Base-by-base conservation (phyloP, 1,140 invertebrate genomes). In the Mercenaria mercenaria region DNA sequence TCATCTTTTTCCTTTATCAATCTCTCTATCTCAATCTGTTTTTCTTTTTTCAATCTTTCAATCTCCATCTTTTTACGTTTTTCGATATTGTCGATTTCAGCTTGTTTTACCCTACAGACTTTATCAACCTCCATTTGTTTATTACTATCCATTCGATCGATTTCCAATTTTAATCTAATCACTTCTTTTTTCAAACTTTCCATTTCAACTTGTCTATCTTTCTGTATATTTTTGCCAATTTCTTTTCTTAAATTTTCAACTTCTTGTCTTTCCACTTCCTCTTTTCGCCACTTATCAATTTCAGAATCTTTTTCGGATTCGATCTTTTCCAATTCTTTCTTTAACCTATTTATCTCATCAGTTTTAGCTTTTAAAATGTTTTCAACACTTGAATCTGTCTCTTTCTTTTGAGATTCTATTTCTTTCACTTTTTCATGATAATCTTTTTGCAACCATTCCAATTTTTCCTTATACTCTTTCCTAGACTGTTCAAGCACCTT, bases 21-120 rank as follows among this genome's bases (percentile, higher is more conserved):
- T 85, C 80, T 88, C 52, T 76, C 84, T 23, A 86, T 74, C 34
- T 74, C 84, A 6, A 26, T n/a, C 43, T 86, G 67, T 39, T 86
- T 86, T 26, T 88, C 85, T 41, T 80, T 89, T 29, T 59, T 91
- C 37, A 91, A 18, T 90, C 79, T 87, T 6, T 81, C 67, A 1
- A 92, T 56, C 50, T 90, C 90, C 26, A 26, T 34, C 39, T 91
- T 85, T 11, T 90, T 91, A 50, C 88, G 82, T 77, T 77, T 90
- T 11, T 91, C 86, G 6, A 92, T 34, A 15, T 90, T 77, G 26
- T 90, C 79, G 34, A 76, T 76, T 50, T 89, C 80, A 26, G 80
- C 69, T 39, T 89, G 87, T 83, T 76, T 89, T 13, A 69, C 20
- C 29, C 87, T 52, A 74, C 69, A 69, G 0, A 82, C 26, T 83